phyloP scores from a whole-genome alignment of 2,113 vertebrate species.

The Erythrocercus mccallii region DNA sequence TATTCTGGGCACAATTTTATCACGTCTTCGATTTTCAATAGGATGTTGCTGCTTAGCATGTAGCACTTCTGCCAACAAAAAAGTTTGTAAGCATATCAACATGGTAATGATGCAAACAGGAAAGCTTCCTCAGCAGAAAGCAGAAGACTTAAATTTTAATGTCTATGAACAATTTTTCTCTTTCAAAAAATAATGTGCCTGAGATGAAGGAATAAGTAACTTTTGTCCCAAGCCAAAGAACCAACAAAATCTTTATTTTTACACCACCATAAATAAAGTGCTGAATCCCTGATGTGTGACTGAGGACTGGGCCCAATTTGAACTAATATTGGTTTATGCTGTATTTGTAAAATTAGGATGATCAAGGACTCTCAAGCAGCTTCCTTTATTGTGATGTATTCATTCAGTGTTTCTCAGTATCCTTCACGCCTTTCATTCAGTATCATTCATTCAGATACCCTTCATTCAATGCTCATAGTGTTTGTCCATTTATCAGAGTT shows the following conservation, averaged over 20 bases:
- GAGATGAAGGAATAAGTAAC: background rate
- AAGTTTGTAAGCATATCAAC: background rate
- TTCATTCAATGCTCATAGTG: background rate
- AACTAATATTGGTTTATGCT: background rate
- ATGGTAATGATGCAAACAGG: background rate
- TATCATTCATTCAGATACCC: background rate
- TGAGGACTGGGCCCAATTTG: background rate
- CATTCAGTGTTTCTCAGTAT: background rate
- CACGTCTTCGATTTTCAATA: background rate
- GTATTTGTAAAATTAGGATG: background rate
- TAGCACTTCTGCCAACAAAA: background rate
- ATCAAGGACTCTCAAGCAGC: background rate
- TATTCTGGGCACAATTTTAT: background rate
- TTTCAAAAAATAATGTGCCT: background rate
- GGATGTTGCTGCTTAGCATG: background rate
- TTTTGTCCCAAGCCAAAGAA: background rate
- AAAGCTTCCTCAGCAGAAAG: background rate
- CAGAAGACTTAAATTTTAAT: background rate
- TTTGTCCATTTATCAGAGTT: background rate
- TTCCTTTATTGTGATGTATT: background rate
- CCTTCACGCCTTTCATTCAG: background rate
- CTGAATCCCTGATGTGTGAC: background rate
- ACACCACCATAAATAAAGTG: background rate
- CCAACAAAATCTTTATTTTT: background rate
- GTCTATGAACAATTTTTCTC: background rate